These are phyloP conservation scores for Lithophane socia DNA, from an alignment of 2,888 invertebrate species.

Conservation along the genomic window DNA sequence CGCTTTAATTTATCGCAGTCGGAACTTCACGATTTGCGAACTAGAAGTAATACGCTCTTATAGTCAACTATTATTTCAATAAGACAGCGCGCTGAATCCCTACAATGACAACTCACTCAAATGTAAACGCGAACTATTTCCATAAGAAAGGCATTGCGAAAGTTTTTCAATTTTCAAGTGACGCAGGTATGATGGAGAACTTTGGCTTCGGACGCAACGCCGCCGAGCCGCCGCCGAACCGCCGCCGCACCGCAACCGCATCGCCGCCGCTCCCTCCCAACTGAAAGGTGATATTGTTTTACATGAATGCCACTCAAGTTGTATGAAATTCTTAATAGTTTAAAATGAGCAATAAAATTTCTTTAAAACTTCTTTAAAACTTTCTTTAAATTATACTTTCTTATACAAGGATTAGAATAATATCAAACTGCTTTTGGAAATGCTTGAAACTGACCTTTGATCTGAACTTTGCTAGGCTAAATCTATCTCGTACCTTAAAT, in stretches of 20 bases:
- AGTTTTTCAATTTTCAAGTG: conserved; percentile 91
- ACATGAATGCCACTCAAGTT: conserved; percentile 35
- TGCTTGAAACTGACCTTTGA: not conserved
- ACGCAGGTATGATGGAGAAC: conserved; percentile 89
- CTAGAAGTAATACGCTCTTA: conserved; percentile 65
- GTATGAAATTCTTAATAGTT: conserved; percentile 30
- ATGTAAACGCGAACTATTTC: conserved; percentile 89
- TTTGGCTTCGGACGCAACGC: conserved; percentile 84
- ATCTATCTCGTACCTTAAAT: not conserved
- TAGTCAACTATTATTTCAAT: conserved; percentile 77
- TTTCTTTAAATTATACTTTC: conserved; percentile 8
- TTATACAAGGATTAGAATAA: not conserved
- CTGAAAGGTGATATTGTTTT: conserved; percentile 56
- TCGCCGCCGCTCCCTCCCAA: conserved; percentile 39
- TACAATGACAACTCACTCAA: conserved; percentile 89
- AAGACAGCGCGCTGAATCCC: conserved; percentile 84
- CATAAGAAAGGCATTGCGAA: conserved; percentile 89
- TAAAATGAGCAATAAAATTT: conserved; percentile 12
- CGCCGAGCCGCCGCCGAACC: conserved; percentile 42
- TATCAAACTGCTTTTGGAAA: not conserved
- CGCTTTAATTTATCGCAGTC: conserved; percentile 51
- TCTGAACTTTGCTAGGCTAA: not conserved
- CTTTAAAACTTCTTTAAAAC: too few species aligned
- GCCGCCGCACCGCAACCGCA: conserved; percentile 56
- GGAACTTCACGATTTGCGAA: conserved; percentile 50